Percentiles rank a stretch among this genome's conserved stretches.
These are phyloP conservation scores for Gadopsis bispinosus DNA, from an alignment of 2,797 vertebrate species.

Conservation along the genomic window DNA sequence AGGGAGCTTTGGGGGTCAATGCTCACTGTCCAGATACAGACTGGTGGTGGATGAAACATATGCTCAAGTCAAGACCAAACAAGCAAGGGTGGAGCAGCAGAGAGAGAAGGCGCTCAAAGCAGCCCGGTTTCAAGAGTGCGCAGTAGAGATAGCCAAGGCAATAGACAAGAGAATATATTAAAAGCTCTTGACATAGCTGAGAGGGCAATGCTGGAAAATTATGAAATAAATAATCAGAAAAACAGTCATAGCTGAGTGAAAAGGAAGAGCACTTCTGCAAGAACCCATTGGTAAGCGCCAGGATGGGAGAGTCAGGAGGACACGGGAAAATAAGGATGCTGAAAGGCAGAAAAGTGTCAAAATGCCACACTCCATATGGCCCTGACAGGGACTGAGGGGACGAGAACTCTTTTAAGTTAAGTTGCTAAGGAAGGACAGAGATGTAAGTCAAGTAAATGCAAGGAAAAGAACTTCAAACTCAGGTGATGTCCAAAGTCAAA, in stretches of 20 bases:
- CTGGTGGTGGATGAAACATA: conserved; percentile 5
- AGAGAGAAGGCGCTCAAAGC: conserved; percentile 22
- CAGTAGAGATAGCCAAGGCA: conserved; percentile 20
- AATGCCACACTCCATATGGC: conserved; percentile 26
- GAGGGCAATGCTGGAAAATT: conserved; percentile 32
- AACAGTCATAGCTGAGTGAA: conserved; percentile 26
- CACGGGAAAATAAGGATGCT: conserved; percentile 29
- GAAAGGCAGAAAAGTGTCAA: conserved; percentile 16
- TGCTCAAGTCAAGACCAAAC: conserved; percentile 7
- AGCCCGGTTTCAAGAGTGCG: conserved; percentile 16
- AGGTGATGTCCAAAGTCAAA: not conserved
- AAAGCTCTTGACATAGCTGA: conserved; percentile 30
- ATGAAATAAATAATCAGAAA: conserved; percentile 31
- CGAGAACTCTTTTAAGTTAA: not conserved
- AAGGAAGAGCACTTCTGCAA: conserved; percentile 27
- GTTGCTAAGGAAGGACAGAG: conserved; percentile 1
- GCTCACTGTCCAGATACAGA: conserved; percentile 5
- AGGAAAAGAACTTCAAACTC: not conserved
- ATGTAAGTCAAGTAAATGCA: conserved; percentile 17
- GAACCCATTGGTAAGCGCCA: conserved; percentile 37
- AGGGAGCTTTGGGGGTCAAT: conserved; percentile 24
- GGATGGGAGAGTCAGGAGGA: conserved; percentile 24
- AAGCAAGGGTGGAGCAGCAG: conserved; percentile 10
- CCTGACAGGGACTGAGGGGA: conserved; percentile 5
- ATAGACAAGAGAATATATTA: conserved; percentile 32